phyloP scores from a whole-genome alignment of 2,797 vertebrate species.

The Phrynocephalus guinanensis region DNA sequence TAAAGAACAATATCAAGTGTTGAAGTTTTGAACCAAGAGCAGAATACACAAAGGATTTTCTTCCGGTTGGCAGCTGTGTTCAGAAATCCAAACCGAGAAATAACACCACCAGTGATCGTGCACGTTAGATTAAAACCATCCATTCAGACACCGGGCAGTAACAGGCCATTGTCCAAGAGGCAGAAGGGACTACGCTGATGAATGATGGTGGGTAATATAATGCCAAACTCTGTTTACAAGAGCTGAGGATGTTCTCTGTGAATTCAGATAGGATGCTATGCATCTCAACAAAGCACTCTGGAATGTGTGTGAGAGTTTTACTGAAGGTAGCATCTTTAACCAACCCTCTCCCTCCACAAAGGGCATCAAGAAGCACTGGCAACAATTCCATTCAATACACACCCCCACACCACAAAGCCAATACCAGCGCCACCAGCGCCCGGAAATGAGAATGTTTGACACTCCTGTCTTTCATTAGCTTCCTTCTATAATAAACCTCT shows the following conservation, averaged over 20 bases:
- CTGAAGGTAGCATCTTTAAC: background rate
- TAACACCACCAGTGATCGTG: background rate
- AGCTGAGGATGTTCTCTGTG: background rate
- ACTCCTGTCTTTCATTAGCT: background rate
- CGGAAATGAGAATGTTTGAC: background rate
- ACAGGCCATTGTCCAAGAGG: background rate
- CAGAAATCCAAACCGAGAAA: conserved; percentile 31
- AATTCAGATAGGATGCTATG: background rate
- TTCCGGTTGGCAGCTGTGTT: background rate
- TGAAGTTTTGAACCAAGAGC: background rate
- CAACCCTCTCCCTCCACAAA: too few relatives aligned
- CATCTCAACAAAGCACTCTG: background rate
- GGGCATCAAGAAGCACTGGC: background rate
- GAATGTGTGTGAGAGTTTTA: background rate
- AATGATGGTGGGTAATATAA: background rate
- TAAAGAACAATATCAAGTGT: conserved; percentile 1
- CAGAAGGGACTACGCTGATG: background rate
- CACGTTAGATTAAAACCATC: conserved; percentile 30
- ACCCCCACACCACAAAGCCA: background rate
- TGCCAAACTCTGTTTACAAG: conserved; percentile 4
- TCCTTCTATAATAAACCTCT: background rate
- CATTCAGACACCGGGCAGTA: conserved; percentile 12
- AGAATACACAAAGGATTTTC: background rate
- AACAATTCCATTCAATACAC: background rate
- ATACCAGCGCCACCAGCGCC: too few relatives aligned